Evolutionary conservation across 2,888 invertebrate species (phyloP), one percentile per base, ranked within the genome.

Genomic region (Mythimna loreyi): DNA sequence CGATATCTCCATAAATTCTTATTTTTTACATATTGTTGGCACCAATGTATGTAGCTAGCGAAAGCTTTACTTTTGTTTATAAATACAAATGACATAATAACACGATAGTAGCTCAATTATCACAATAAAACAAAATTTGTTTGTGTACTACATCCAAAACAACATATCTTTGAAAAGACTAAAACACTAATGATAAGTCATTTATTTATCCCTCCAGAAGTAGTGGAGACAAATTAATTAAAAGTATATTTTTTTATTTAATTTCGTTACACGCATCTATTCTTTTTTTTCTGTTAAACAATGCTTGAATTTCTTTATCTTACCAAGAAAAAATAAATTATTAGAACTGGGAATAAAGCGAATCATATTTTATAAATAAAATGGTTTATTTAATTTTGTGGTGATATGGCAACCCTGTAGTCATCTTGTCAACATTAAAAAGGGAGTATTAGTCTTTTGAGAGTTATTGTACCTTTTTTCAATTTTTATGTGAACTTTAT

Each of bases 121-220:
- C 86, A 87, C 85, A 88, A 81, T 81, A 72, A 78, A 71, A 83
- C 71, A 75, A 70, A 67, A 59, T 67, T 59, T 70, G 28, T 76
- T 72, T 65, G 57, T 19, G 57, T 61, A 52, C 52, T 55, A 30
- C 21, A 36, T 58, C 53, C 50, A 69, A 65, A 68, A 61, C 33
- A 60, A 68, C 47, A 60, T 21, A 47, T 49, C 13, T 68, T 36
- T 63, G 49, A 36, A 55, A 36, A 25, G 11, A 4, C 21, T 53
- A 62, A 21, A 77, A 62, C 21, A 33, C 8, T 11, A 25, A 57
- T 25, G 11, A n/a, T 49, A 1, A 25, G 43, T 36, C 3, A 55
- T 45, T 40, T 33, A 57, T 53, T 45, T 11, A 11, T 61, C 30
- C 21, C 30, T 47, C 11, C n/a, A 28, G n/a, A 47, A 1, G 19